Conservation (phyloP, 2,888 invertebrate species). For the Acanthacorydalis orientalis region DNA sequence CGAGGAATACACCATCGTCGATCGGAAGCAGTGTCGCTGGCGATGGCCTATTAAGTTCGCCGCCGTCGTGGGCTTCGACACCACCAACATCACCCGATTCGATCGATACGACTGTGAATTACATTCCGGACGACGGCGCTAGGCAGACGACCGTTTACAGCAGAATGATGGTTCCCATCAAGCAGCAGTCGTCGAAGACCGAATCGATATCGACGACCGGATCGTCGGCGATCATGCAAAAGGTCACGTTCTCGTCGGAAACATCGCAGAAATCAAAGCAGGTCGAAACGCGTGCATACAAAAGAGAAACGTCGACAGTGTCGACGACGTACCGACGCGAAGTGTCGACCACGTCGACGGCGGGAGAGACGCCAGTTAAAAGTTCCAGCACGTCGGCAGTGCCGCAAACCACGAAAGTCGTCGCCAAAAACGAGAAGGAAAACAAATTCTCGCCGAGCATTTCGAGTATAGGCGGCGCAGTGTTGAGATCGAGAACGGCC, state of each 20-base stretch:
- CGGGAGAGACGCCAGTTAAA: conserved; percentile 16
- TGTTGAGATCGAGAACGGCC: conserved; percentile 46
- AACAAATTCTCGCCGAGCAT: conserved; percentile 37
- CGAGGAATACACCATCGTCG: conserved; percentile 27
- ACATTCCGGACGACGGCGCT: conserved; percentile 30
- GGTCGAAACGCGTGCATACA: conserved; percentile 13
- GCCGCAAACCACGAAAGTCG: conserved; percentile 9
- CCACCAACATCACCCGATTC: conserved; percentile 40
- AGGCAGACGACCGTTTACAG: conserved; percentile 9
- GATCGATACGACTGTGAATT: conserved; percentile 31
- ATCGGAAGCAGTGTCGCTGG: conserved; percentile 19
- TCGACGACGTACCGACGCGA: conserved; percentile 13
- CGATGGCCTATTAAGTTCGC: conserved; percentile 30
- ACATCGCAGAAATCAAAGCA: conserved; percentile 26
- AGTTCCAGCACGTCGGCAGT: conserved; percentile 14
- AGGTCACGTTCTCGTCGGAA: conserved; percentile 43
- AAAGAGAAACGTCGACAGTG: conserved; percentile 15
- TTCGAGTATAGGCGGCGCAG: conserved; percentile 46
- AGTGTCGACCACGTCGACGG: conserved; percentile 12
- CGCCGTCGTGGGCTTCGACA: conserved; percentile 39
- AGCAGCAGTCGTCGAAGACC: conserved; percentile 16
- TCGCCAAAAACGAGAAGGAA: conserved; percentile 16
- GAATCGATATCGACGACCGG: conserved; percentile 19
- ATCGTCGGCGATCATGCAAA: conserved; percentile 27
- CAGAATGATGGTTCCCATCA: conserved; percentile 9